Conservation (phyloP, 2,888 invertebrate species). For the Hofmannophila pseudospretella region DNA sequence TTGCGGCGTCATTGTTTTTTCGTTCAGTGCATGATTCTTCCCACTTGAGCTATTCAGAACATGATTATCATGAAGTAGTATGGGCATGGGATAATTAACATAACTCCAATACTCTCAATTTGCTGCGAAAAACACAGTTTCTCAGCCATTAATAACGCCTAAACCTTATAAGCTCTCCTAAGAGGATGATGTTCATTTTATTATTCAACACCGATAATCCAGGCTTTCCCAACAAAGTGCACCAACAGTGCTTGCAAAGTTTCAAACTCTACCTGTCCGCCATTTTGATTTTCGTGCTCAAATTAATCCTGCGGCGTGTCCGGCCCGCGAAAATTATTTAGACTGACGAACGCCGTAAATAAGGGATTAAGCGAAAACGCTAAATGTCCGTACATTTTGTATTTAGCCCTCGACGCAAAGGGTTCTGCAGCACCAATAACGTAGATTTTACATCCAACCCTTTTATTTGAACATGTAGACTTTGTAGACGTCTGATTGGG, state of each 20-base stretch:
- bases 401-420: constrained; percentile 32
- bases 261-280: constrained; percentile 38
- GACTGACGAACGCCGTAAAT: constrained; percentile 56
- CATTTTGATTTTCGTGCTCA: constrained; percentile 54
- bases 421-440: constrained; percentile 26
- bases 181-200: constrained; percentile 15
- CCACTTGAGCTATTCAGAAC: no score
- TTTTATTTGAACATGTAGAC: constrained; percentile 51
- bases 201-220: constrained; percentile 49
- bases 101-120: no score
- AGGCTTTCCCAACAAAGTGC: constrained; percentile 39
- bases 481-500: constrained; percentile 31
- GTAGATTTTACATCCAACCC: constrained; percentile 41
- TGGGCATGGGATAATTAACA: no score
- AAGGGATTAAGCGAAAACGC: constrained; percentile 52
- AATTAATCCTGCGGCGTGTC: constrained; percentile 63
- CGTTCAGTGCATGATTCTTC: no score
- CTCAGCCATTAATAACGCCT: neutral
- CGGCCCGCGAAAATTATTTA: constrained; percentile 59
- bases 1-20: no score
- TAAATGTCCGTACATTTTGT: constrained; percentile 63
- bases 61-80: no score
- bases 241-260: constrained; percentile 27
- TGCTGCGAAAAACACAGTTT: no score
- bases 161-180: neutral